Percentiles rank a stretch among this genome's conserved stretches.
Conservation (phyloP, 2,888 invertebrate species). For the Norana najaformis region DNA sequence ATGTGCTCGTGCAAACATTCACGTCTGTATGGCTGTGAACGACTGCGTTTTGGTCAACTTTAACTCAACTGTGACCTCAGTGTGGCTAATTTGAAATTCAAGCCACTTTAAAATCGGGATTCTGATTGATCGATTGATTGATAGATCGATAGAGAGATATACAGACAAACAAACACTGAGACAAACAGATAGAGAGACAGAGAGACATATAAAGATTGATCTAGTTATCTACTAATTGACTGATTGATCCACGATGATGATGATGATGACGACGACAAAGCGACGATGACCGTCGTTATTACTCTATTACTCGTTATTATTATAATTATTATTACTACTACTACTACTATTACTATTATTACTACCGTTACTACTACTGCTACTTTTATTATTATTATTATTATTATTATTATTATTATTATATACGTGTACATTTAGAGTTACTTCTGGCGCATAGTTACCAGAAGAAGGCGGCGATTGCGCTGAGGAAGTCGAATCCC, state of each 20-base stretch:
- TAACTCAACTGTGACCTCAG: too few relatives aligned
- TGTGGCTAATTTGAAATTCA: not conserved
- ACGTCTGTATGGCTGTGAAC: not conserved
- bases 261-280: conserved; percentile 27
- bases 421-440: not conserved
- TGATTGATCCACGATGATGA: not conserved
- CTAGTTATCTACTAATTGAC: too few relatives aligned
- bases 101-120: not conserved
- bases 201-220: too few relatives aligned
- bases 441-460: not conserved
- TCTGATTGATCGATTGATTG: not conserved
- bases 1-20: not conserved
- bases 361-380: not conserved
- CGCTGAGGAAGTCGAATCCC: conserved; percentile 37
- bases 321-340: not conserved
- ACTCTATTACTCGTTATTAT: not conserved
- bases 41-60: not conserved
- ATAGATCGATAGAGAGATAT: not conserved
- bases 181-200: too few relatives aligned
- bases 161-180: too few relatives aligned
- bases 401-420: too few relatives aligned
- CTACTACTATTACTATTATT: not conserved
- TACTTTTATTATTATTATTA: not conserved
- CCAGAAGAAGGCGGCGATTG: conserved; percentile 40
- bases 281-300: conserved; percentile 19